These are phyloP conservation scores for Pogonomyrmex barbatus DNA, from an alignment of 1,140 invertebrate species.

Conservation along the genomic window DNA sequence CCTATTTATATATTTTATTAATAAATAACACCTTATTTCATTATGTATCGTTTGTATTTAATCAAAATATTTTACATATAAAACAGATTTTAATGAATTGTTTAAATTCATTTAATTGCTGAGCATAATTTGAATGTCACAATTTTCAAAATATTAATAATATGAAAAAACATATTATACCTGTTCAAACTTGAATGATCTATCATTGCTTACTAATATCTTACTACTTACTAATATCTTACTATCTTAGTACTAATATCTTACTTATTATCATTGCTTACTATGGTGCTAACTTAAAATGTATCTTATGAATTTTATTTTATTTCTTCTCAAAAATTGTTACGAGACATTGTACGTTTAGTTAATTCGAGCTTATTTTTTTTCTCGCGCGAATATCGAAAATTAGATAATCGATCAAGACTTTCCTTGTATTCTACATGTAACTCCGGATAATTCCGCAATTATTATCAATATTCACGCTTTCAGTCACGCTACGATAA, in stretches of 20 bases:
- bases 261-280: not conserved
- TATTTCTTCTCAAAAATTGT: not conserved
- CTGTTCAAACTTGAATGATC: slow-evolving; percentile 8
- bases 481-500: not conserved
- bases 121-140: not conserved
- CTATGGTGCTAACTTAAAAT: not conserved
- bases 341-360: not conserved
- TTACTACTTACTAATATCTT: too few species aligned
- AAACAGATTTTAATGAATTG: not conserved
- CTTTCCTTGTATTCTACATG: not conserved
- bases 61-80: not conserved
- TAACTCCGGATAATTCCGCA: not conserved
- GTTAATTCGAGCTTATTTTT: not conserved
- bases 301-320: slow-evolving; percentile 3
- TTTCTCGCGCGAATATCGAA: not conserved
- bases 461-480: slow-evolving; percentile 24
- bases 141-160: not conserved
- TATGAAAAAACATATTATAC: not conserved
- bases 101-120: not conserved
- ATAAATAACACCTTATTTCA: slow-evolving; percentile 5
- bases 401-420: slow-evolving; percentile 9
- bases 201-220: not conserved
- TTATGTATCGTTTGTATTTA: not conserved
- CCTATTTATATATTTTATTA: not conserved
- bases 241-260: too few species aligned